Base-by-base conservation (phyloP, 2,113 vertebrate species). In the Ondatra zibethicus region DNA sequence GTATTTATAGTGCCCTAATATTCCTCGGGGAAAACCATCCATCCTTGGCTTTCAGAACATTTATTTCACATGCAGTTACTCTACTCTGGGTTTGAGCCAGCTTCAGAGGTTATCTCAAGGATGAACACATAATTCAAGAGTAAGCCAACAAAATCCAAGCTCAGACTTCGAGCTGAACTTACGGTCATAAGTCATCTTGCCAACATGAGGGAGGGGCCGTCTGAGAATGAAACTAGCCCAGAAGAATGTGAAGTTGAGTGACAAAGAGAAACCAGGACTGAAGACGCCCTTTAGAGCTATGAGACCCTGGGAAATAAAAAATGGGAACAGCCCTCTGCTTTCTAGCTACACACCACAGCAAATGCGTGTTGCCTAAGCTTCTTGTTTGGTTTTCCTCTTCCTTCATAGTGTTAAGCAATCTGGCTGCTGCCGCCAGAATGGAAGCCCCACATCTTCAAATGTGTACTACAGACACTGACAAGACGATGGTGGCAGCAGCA, bases 1-100 rank as follows among this genome's bases (percentile, higher is more conserved):
- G 78, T 95, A 97, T 96, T 97, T 95, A 94, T 23, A 97, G 90
- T 75, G 93, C 84, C 95, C 80, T 90, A 89, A 88, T 93, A 95
- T 76, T 97, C 85, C 92, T 94, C 84, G 87, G 75, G 75, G 68
- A 92, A 96, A 92, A 92, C 73, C 68, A 81, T 81, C 77, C 76
- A n/a, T 96, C 45, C 52, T 55, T 70, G 52, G 81, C 66, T 91
- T 94, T 70, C 21, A 3, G 72, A 97, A 93, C 86, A 96, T 89
- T 91, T 78, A 92, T 93, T 94, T 91, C 65, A 76, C 61, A 84
- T 61, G 45, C 19, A 92, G 73, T 81, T 88, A 93, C 8, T 88
- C 63, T 3, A 81, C 65, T 95, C 88, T 88, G 78, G 47, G 23
- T 36, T 90, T 47, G n/a, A 23, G 87, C 78, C 0, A 95, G 58